Evolutionary conservation across 1,140 invertebrate genomes (phyloP), one percentile per base, ranked within the genome.

Genomic region (Bombus waltoni): DNA sequence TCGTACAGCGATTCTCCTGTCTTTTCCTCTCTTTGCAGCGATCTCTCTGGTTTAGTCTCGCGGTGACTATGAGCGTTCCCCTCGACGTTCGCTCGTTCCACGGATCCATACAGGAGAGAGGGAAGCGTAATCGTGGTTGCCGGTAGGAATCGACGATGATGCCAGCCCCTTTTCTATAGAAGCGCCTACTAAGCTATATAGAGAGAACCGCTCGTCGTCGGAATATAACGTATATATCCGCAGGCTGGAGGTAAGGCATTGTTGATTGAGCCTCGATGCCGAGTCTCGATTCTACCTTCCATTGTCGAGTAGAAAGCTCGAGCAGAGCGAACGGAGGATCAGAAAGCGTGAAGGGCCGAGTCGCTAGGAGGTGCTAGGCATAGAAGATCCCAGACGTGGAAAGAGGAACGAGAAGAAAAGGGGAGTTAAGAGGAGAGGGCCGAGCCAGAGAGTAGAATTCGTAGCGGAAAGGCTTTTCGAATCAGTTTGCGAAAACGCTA

Each of bases 191-290:
- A 11, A 42, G 25, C 22, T 15, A 22, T 59, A 35, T 81, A 81
- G 47, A 84, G 62, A 32, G 28, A 86, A 38, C 75, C 70, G 62
- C 32, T 72, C 80, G 83, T 68, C 35, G 44, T 32, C 28, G 71
- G 83, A 59, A 73, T 77, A 89, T 83, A 89, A 90, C 65, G 70
- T 89, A 87, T 89, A 84, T 89, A 81, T 80, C 32, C 28, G 66
- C 35, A 73, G 85, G 38, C 66, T 83, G 75, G 73, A 75, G 70
- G 74, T 83, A 80, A 87, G 80, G 87, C 83, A 91, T 92, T 89
- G 89, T 92, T 92, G 90, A 92, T 91, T 83, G 90, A 88, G 90
- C 82, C 75, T 85, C 87, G 83, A 89, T 87, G 87, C 86, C 84
- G 82, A 86, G 81, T 90, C 88, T 89, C 88, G 62, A 87, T 92